These are phyloP conservation scores for Clarias laeviceps DNA, from an alignment of 2,797 vertebrate species.

Conservation along the genomic window DNA sequence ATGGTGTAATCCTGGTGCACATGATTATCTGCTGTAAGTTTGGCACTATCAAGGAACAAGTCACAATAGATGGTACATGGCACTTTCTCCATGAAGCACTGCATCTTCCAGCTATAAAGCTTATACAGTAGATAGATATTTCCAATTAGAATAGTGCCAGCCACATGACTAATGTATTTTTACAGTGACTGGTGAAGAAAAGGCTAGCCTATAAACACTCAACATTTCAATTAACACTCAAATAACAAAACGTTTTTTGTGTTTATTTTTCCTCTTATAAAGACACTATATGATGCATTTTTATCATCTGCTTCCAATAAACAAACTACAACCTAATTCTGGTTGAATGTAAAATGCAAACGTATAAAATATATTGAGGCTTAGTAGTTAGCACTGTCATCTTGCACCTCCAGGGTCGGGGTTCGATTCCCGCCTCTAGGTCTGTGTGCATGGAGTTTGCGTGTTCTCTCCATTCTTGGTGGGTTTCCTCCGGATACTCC, in stretches of 20 bases:
- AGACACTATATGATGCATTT: background rate
- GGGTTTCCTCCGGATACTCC: too few relatives aligned
- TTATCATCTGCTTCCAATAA: background rate
- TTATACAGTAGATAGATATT: background rate
- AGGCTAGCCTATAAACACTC: background rate
- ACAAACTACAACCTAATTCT: background rate
- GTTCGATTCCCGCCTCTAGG: too few relatives aligned
- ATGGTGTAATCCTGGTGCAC: background rate
- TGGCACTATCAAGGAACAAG: background rate
- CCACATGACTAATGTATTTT: background rate
- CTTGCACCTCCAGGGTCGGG: too few relatives aligned
- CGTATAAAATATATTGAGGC: background rate
- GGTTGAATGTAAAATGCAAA: background rate
- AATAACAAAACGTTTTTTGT: background rate
- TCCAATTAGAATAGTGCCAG: background rate
- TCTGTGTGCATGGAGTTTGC: too few relatives aligned
- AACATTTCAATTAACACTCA: background rate
- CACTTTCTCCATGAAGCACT: background rate
- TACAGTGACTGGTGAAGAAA: background rate
- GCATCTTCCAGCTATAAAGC: background rate
- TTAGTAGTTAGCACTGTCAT: too few relatives aligned
- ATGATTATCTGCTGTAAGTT: background rate
- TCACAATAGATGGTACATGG: background rate
- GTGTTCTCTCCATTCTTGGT: too few relatives aligned
- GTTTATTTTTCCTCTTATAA: background rate